Percentiles rank a stretch among this genome's conserved stretches.
Conservation (phyloP, 64 coral and sea anemone genomes). For the Stylophora pistillata region DNA sequence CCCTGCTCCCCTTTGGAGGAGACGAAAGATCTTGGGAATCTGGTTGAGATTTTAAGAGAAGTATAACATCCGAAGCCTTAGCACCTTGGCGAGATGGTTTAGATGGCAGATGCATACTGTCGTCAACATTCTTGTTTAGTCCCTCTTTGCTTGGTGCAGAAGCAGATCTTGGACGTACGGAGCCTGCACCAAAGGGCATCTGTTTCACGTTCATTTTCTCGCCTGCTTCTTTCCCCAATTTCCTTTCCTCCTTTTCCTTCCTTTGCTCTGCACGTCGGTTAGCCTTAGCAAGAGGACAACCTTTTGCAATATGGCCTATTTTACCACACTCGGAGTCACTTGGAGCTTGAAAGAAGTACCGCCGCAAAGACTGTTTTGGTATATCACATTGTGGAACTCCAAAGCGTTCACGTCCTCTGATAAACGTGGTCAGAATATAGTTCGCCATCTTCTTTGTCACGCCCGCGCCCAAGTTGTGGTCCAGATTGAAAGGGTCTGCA, state of each 20-base stretch:
- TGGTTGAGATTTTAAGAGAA: background rate
- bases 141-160: constrained; percentile 22
- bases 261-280: constrained; percentile 68
- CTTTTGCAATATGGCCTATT: constrained; percentile 86
- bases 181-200: constrained; percentile 11
- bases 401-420: constrained; percentile 77
- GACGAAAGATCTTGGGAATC: background rate
- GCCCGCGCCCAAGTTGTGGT: constrained; percentile 87
- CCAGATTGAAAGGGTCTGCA: constrained; percentile 83
- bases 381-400: constrained; percentile 32
- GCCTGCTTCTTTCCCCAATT: background rate
- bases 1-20: background rate
- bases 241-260: constrained; percentile 55
- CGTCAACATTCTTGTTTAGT: background rate
- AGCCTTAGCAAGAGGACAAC: constrained; percentile 64
- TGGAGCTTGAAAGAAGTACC: constrained; percentile 72
- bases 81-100: background rate
- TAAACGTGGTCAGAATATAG: constrained; percentile 62
- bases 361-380: background rate
- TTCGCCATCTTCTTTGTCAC: constrained; percentile 73
- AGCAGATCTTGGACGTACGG: constrained; percentile 2
- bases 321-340: constrained; percentile 64
- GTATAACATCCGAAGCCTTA: background rate
- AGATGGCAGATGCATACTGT: background rate
- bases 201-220: constrained; percentile 32